Conservation (phyloP, 2,888 invertebrate genomes). For the Endotricha flammealis region DNA sequence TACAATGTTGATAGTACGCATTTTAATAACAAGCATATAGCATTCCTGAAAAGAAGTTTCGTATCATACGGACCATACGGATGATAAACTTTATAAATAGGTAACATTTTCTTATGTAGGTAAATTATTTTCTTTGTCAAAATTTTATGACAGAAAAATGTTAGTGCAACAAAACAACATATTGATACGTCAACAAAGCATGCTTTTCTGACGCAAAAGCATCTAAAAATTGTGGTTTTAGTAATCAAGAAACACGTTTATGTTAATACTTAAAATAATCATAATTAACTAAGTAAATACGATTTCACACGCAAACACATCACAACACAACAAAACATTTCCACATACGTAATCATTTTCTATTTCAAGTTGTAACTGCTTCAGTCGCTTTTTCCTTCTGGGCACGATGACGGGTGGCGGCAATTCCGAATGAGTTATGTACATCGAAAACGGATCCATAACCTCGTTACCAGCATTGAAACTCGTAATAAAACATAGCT, state of each 20-base stretch:
- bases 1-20: too few relatives aligned
- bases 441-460: slow-evolving; percentile 70
- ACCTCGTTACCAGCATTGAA: slow-evolving; percentile 25
- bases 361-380: slow-evolving; percentile 57
- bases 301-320: slow-evolving; percentile 2
- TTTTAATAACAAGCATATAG: too few relatives aligned
- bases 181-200: too few relatives aligned
- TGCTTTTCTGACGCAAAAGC: neutral
- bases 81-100: too few relatives aligned
- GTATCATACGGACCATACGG: too few relatives aligned
- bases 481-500: slow-evolving; percentile 27
- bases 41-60: too few relatives aligned
- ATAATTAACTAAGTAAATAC: neutral
- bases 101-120: too few relatives aligned
- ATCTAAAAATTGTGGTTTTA: neutral
- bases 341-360: slow-evolving; percentile 43
- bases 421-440: slow-evolving; percentile 60
- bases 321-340: slow-evolving; percentile 5
- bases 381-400: slow-evolving; percentile 65
- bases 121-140: too few relatives aligned
- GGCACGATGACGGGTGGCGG: slow-evolving; percentile 65
- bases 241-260: neutral
- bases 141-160: too few relatives aligned
- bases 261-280: neutral
- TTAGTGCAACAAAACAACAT: neutral